Conservation (phyloP, 1,140 invertebrate genomes). For the Parapsyche elsis region DNA sequence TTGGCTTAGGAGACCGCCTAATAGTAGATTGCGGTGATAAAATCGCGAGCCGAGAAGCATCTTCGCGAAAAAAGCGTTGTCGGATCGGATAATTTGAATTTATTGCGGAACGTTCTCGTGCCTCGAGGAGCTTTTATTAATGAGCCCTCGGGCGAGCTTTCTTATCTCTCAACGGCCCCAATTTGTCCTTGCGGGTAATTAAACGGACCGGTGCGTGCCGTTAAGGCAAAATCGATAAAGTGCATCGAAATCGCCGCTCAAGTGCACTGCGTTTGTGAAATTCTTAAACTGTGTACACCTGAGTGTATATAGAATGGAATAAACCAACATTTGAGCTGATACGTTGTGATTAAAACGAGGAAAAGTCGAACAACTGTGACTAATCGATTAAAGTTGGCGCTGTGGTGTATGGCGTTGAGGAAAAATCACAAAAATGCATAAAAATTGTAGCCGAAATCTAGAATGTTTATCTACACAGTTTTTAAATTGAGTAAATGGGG, state of each 20-base stretch:
- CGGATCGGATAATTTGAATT: slow-evolving; percentile 3
- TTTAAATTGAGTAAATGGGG: no score
- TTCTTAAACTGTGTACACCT: no score
- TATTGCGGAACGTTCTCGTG: background rate
- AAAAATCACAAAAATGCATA: no score
- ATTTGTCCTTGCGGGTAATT: slow-evolving; percentile 3
- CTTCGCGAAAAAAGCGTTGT: background rate
- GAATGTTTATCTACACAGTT: no score
- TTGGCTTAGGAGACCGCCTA: background rate
- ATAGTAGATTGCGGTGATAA: background rate
- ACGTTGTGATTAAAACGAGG: no score
- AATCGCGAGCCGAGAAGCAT: background rate
- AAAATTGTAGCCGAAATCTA: no score
- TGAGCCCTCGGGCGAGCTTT: background rate
- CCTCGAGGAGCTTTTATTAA: background rate
- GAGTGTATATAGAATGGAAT: no score
- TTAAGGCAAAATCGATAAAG: background rate
- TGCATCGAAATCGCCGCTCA: background rate
- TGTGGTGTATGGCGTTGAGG: no score
- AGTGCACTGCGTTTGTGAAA: no score
- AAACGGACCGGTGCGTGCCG: background rate
- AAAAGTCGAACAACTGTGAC: no score
- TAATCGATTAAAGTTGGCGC: no score
- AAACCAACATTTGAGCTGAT: no score
- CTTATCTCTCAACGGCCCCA: background rate